Evolutionary conservation across 2,797 vertebrate genomes (phyloP).

Genomic region (Halcyon chelicuti): DNA sequence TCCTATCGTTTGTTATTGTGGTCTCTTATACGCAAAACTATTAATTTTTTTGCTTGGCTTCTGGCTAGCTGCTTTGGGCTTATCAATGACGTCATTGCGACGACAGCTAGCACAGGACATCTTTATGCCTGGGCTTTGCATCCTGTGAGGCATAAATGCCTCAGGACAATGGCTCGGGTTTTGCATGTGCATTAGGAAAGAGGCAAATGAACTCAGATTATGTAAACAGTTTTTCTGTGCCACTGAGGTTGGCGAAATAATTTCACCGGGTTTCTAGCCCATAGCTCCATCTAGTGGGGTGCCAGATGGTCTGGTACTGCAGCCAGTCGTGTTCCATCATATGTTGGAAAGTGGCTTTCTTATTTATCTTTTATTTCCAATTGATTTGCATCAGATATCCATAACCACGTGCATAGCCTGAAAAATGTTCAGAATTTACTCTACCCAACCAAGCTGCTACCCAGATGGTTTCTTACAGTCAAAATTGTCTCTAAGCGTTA

Average conservation of each 20-base stretch:
- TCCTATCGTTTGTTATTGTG: not conserved
- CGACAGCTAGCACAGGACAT: too few relatives aligned
- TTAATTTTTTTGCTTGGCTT: not conserved
- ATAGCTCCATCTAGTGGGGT: slow-evolving; percentile 36
- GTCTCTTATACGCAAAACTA: not conserved
- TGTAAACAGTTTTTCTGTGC: not conserved
- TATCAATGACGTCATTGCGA: rapidly evolving
- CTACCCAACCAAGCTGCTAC: not conserved
- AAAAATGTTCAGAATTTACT: not conserved
- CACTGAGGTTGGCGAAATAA: not conserved
- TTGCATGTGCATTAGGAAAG: not conserved
- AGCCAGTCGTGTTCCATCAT: not conserved
- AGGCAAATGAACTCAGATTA: not conserved
- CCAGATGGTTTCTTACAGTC: not conserved
- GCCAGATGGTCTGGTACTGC: not conserved
- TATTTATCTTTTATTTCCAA: not conserved
- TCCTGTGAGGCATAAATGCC: not conserved
- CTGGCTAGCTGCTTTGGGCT: not conserved
- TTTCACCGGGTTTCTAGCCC: not conserved
- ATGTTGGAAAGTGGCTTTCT: not conserved
- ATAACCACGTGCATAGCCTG: not conserved
- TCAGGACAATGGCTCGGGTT: not conserved
- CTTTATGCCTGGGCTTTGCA: not conserved
- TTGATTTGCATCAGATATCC: not conserved
- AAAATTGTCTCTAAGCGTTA: not conserved